phyloP scores from a whole-genome alignment of 2,888 invertebrate species.

The Romanomermis culicivorax region DNA sequence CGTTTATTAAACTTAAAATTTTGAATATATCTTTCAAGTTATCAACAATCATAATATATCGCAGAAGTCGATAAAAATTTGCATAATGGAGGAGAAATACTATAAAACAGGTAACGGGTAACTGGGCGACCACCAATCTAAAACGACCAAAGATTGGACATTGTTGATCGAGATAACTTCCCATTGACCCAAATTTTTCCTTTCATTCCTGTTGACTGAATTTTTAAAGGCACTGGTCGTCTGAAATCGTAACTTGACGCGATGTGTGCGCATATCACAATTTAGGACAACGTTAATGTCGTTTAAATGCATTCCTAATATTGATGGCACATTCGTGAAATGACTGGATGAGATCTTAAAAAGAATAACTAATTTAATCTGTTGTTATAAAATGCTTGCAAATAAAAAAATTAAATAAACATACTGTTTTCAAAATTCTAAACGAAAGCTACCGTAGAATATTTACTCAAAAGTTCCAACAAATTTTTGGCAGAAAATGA shows the following conservation, averaged over 20 bases:
- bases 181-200: neutral
- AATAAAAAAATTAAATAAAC: too few relatives aligned
- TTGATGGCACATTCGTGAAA: neutral
- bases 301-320: neutral
- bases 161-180: neutral
- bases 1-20: too few relatives aligned
- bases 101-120: neutral
- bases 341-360: neutral
- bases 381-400: too few relatives aligned
- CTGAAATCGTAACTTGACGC: neutral
- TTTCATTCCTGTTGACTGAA: neutral
- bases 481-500: too few relatives aligned
- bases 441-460: too few relatives aligned
- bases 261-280: conserved; percentile 3
- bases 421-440: too few relatives aligned
- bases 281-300: neutral
- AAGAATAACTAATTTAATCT: too few relatives aligned
- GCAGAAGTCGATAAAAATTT: too few relatives aligned
- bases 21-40: too few relatives aligned
- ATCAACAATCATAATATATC: too few relatives aligned
- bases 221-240: neutral
- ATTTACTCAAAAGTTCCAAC: too few relatives aligned
- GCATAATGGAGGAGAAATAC: too few relatives aligned
- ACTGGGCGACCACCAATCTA: conserved; percentile 1
- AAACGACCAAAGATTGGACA: neutral